Evolutionary conservation across 2,113 vertebrate species (phyloP).

Genomic region (Apteryx mantelli): DNA sequence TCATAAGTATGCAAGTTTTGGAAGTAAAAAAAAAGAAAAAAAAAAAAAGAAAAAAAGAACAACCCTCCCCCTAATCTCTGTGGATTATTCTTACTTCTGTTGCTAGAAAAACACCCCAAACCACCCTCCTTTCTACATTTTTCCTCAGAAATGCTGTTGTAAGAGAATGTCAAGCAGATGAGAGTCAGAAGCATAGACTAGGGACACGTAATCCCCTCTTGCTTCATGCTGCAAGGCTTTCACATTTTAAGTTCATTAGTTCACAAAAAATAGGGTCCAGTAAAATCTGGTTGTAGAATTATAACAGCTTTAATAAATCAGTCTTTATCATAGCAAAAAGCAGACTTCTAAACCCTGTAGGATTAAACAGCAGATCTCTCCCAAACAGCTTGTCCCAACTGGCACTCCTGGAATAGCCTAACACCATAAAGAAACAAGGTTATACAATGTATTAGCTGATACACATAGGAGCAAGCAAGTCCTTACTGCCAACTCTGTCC

Average conservation of each 20-base stretch:
- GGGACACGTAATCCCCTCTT: neutral
- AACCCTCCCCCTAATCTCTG: neutral
- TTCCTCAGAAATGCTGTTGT: neutral
- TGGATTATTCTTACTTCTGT: neutral
- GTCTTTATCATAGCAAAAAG: neutral
- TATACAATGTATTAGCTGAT: neutral
- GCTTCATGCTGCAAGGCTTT: neutral
- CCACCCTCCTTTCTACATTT: neutral
- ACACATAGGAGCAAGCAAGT: neutral
- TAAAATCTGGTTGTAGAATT: neutral
- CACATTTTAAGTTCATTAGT: neutral
- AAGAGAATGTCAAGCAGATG: neutral
- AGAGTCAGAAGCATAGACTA: neutral
- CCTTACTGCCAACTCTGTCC: neutral
- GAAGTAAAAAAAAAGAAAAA: neutral
- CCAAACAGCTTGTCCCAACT: neutral
- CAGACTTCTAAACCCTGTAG: neutral
- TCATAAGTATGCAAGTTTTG: neutral
- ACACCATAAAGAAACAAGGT: neutral
- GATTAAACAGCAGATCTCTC: neutral
- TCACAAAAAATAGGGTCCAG: neutral
- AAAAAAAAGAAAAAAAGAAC: neutral
- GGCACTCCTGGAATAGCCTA: neutral
- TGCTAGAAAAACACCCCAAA: neutral
- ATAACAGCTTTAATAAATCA: neutral